Evolutionary conservation across 2,888 invertebrate species (phyloP), one percentile per base, ranked within the genome.

Genomic region (Drosophila prolongata): DNA sequence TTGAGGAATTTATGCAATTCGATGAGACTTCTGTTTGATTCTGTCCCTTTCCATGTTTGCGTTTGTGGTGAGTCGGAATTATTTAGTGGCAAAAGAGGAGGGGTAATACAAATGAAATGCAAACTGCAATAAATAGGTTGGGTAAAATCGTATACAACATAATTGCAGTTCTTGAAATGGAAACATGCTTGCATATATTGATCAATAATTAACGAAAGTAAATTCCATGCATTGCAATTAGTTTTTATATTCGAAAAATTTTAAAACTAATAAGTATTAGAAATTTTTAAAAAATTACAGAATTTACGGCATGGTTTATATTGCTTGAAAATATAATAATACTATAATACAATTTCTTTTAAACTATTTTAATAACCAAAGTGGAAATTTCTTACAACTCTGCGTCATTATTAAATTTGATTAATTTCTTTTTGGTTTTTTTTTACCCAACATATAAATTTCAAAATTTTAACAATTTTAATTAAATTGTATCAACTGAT

Each of bases 1-100:
- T 72, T 82, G 74, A 59, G 74, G 80, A 86, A 83, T 80, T 83
- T 61, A 58, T 77, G 80, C 73, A 55, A 77, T 76, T 76, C 37
- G 46, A 74, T 65, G 65, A 64, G 82, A 54, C 61, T 69, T 71
- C 52, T 52, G 50, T 68, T 54, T 30, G 54, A 38, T 46, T 52
- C 42, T 49, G 34, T 42, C 43, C 24, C 46, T 43, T 43, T 68
- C 34, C 42, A 61, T 8, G n/a, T 61, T 60, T 34, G 16, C n/a
- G n/a, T 14, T 46, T 62, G 44, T 11, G 64, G 64, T 47, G 19
- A 14, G 10, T 58, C 1, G 61, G 62, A 62, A 47, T 64, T 43
- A 40, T 38, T 30, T 8, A 13, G 11, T 60, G 27, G 24, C 44
- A 34, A 27, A 8, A n/a, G 16, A 1, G 19, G 38, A 1, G 24